phyloP scores from a whole-genome alignment of 2,888 invertebrate species.

The Drosophila melanosoma region DNA sequence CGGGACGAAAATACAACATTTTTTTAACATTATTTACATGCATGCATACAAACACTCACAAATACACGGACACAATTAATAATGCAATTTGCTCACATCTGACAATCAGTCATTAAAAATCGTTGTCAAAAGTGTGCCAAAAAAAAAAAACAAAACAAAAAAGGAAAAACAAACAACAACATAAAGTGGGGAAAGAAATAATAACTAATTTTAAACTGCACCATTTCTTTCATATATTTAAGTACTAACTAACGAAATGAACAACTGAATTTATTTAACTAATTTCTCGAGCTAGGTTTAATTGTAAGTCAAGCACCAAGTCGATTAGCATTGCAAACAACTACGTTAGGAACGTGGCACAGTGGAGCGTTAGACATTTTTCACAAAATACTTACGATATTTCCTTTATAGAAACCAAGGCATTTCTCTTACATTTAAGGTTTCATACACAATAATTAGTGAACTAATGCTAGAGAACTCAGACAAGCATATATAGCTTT shows the following conservation, averaged over 20 bases:
- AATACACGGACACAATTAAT: conserved; percentile 30
- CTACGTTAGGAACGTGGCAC: conserved; percentile 39
- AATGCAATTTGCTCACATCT: conserved; percentile 70
- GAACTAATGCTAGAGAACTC: conserved; percentile 74
- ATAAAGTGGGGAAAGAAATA: background rate
- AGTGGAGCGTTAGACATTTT: conserved; percentile 59
- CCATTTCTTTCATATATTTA: conserved; percentile 46
- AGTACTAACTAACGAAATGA: conserved; percentile 66
- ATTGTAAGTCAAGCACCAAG: conserved; percentile 72
- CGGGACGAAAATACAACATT: conserved; percentile 68
- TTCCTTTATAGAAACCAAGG: conserved; percentile 76
- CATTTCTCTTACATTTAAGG: conserved; percentile 79
- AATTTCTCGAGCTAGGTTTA: conserved; percentile 70
- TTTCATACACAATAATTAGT: conserved; percentile 80
- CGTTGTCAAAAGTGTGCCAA: conserved; percentile 78
- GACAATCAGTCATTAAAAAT: conserved; percentile 72
- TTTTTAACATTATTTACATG: conserved; percentile 68
- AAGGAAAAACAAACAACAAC: background rate
- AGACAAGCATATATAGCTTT: conserved; percentile 51
- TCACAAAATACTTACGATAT: conserved; percentile 69
- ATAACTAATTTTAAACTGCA: conserved; percentile 59
- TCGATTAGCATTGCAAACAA: conserved; percentile 73
- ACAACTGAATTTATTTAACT: conserved; percentile 75
- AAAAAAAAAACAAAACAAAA: conserved; percentile 13
- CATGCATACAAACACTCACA: conserved; percentile 18